A percentile compares a stretch with the other conserved stretches of the same genome.
phyloP scores from a whole-genome alignment of 2,797 vertebrate species.

The Huso huso region DNA sequence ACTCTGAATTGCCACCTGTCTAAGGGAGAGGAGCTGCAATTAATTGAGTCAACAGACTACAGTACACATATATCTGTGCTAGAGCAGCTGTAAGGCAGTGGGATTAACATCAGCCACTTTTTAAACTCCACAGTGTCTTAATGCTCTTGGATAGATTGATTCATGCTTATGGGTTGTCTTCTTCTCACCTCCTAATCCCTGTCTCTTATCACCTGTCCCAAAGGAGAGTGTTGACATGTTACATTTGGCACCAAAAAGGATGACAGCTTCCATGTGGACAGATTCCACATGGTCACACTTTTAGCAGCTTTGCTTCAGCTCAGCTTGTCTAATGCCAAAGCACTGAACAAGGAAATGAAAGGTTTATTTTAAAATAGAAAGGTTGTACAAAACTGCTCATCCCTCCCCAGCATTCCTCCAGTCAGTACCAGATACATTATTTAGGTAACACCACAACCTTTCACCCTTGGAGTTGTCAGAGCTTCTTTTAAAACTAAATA shows the following conservation, averaged over 20 bases:
- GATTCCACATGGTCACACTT: not conserved
- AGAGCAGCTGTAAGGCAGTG: too few species aligned
- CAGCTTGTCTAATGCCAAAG: not conserved
- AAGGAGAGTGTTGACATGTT: not conserved
- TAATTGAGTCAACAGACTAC: too few species aligned
- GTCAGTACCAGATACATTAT: constrained; percentile 5
- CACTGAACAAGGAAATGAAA: not conserved
- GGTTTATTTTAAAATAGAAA: not conserved
- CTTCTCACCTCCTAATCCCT: not conserved
- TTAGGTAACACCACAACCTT: not conserved
- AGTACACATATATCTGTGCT: too few species aligned
- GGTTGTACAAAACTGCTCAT: not conserved
- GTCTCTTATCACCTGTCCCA: not conserved
- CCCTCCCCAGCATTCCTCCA: not conserved
- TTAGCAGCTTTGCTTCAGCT: not conserved
- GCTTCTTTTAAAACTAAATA: not conserved
- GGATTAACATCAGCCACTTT: constrained; percentile 57
- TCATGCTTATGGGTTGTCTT: not conserved
- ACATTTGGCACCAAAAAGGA: not conserved
- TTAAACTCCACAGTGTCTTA: constrained; percentile 41
- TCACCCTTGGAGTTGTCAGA: not conserved
- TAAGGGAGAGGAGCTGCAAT: too few species aligned
- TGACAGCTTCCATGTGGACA: not conserved
- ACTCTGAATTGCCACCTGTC: too few species aligned
- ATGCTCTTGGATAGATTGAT: constrained; percentile 18